Base-by-base conservation (phyloP, 2,888 invertebrate genomes). In the Oligia fasciuncula region DNA sequence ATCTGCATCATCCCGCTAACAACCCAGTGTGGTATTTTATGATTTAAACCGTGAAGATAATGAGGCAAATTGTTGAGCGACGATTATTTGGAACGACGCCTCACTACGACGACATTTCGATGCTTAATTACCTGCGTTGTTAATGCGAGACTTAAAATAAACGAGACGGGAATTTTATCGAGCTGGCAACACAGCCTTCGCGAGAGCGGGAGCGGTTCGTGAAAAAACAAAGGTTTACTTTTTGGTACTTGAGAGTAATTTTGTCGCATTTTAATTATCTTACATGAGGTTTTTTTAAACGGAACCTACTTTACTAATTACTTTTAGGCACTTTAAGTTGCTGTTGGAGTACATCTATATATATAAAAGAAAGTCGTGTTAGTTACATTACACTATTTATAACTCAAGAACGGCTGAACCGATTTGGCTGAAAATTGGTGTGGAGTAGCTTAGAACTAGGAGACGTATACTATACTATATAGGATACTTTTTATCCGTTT, bases 111-210 rank as follows among this genome's bases (percentile, higher is more conserved):
- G 93, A 95, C 94, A 94, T 95, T 95, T 94, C 93, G 93, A 93
- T 95, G 94, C 93, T 95, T 95, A 95, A 96, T 96, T 95, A 95
- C 94, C 93, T 76, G 84, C 88, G 91, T 88, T 92, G 93, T 94
- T 94, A 95, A 94, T 93, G 94, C 90, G 88, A 90, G 91, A 92
- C 92, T 93, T 90, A 93, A 94, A 95, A 93, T 94, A 95, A 95
- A 94, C 92, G 89, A 90, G 89, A 91, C 88, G 91, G 81, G 89
- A 85, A 95, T 95, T 93, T 95, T 94, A 94, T 94, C 94, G 91
- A 89, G 88, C 85, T 85, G 78, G 71, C 81, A 80, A 76, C 83
- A 79, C 84, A 80, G 74, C 85, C 78, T 88, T 76, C 81, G 78
- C 82, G 78, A 73, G 77, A 77, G 43, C 77, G 77, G 79, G 87